Base-by-base conservation (phyloP, 1,140 invertebrate species). In the Lepidotrigona ventralis region DNA sequence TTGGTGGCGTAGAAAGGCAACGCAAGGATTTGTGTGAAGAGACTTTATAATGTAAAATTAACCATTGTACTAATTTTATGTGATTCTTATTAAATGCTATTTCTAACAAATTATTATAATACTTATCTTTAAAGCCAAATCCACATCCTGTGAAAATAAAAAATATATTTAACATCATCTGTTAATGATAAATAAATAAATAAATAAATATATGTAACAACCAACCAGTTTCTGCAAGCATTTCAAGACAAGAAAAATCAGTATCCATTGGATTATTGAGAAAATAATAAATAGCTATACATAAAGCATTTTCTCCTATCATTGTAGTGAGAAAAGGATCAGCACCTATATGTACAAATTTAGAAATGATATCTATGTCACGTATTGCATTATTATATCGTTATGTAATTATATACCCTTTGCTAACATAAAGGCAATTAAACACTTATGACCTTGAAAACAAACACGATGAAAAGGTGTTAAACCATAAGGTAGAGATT, bases 381-480 rank as follows among this genome's bases (percentile, higher is more conserved):
- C 14, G 12, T 60, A 60, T 60, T n/a, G 12, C 4, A 60, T n/a
- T n/a, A 12, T 60, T n/a, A 0, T 60, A 5, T 64, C 29, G 54
- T 63, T 74, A 33, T 69, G 73, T n/a, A 79, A 60, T 21, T 58
- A 26, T 21, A 54, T 84, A 90, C 90, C 90, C 69, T 89, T 91
- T 14, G 78, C 72, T 51, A 91, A 69, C 87, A 90, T 90, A 63
- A 86, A 89, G 39, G 85, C 56, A 29, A 91, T 83, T 80, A 91
- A 81, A 60, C 56, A 63, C 39, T 78, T 71, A 33, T 89, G 78
- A 6, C 90, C 90, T 21, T 87, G 69, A 23, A 82, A 85, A 79
- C 90, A 91, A 33, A 90, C 83, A 29, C 84, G 68, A 69, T 91
- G 90, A 56, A 91, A 91, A 29, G 90, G 86, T 54, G 90, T 91